A percentile compares a stretch with the other conserved stretches of the same genome.
Conservation (phyloP, 2,888 invertebrate species). For the Caenorhabditis drosophilae region DNA sequence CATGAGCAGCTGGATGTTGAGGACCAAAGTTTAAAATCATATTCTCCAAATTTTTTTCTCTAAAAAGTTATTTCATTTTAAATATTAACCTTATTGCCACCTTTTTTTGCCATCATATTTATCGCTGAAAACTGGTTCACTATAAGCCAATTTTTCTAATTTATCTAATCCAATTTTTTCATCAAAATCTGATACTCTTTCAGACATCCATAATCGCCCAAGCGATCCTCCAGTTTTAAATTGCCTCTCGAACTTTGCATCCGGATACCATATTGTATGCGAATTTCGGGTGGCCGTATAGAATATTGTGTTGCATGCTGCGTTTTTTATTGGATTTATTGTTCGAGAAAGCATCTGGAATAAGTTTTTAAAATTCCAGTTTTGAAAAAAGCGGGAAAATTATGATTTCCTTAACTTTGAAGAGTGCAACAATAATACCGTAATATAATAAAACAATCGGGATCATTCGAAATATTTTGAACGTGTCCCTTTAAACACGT, state of each 20-base stretch:
- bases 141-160: constrained; percentile 47
- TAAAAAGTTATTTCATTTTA: too few species aligned
- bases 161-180: constrained; percentile 56
- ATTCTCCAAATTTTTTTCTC: constrained; percentile 84
- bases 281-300: constrained; percentile 45
- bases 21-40: constrained; percentile 88
- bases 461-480: too few species aligned
- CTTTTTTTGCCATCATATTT: constrained; percentile 52
- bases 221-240: constrained; percentile 62
- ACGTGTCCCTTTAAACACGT: too few species aligned
- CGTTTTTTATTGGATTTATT: constrained; percentile 18
- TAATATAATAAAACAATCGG: too few species aligned
- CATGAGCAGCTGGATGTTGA: constrained; percentile 92
- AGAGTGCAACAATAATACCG: too few species aligned
- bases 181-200: constrained; percentile 47
- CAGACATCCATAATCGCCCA: constrained; percentile 51
- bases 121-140: constrained; percentile 53
- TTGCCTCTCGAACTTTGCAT: constrained; percentile 66
- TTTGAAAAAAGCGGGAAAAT: too few species aligned
- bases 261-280: constrained; percentile 67
- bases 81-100: too few species aligned
- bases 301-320: constrained; percentile 8
- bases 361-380: too few species aligned
- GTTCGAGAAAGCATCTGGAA: constrained; percentile 24
- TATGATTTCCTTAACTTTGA: too few species aligned